Evolutionary conservation across 2,113 vertebrate genomes (phyloP).

Genomic region (Peucedramus taeniatus): DNA sequence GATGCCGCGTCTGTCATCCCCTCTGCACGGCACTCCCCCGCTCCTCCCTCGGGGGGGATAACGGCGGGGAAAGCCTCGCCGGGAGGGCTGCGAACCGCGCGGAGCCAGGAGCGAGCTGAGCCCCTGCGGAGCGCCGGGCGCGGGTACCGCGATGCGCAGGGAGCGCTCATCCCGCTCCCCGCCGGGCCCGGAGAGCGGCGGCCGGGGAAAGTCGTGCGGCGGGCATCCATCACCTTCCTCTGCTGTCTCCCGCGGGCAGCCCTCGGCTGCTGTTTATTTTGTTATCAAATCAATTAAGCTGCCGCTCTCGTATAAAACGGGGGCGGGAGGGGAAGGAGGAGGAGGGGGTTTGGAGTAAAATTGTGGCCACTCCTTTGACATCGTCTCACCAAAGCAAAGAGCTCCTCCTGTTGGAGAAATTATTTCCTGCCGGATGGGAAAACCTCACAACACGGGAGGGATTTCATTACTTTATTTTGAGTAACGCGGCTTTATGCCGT

Average conservation of each 20-base stretch:
- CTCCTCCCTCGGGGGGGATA: background rate
- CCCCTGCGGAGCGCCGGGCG: background rate
- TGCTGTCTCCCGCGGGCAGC: slow-evolving; percentile 3
- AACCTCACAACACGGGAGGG: background rate
- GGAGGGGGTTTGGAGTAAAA: background rate
- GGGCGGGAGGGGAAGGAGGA: background rate
- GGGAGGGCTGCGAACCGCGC: background rate
- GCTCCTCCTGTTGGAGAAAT: slow-evolving; percentile 54
- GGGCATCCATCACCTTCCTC: background rate
- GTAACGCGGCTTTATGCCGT: background rate
- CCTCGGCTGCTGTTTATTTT: slow-evolving; percentile 35
- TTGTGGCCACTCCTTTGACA: background rate
- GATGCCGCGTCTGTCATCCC: background rate
- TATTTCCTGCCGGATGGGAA: background rate
- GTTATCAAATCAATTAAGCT: slow-evolving; percentile 61
- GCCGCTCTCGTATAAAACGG: slow-evolving; percentile 15
- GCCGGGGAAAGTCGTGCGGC: background rate
- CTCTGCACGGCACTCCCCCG: background rate
- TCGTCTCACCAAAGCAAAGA: slow-evolving; percentile 45
- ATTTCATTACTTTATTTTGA: background rate
- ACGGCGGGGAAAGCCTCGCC: background rate
- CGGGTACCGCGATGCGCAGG: background rate
- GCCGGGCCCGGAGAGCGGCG: no score
- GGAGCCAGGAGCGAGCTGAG: background rate
- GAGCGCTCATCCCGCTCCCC: background rate